These are phyloP conservation scores for Epinotia nisella DNA, from an alignment of 2,888 invertebrate species.

Conservation along the genomic window DNA sequence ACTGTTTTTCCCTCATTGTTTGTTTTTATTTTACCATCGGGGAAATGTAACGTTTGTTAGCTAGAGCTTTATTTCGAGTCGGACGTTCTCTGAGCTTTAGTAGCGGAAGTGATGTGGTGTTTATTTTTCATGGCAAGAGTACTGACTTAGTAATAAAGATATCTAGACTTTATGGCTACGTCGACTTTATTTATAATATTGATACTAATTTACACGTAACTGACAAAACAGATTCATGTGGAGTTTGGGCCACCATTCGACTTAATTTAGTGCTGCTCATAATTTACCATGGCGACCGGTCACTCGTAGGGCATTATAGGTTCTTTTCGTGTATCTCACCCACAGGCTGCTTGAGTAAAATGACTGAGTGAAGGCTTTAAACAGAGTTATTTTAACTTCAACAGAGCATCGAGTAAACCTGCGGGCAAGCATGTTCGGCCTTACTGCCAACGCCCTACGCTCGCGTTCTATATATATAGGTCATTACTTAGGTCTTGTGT, in stretches of 20 bases:
- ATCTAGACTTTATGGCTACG: background rate
- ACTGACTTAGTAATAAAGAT: background rate
- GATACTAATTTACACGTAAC: background rate
- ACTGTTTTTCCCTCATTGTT: constrained; percentile 44
- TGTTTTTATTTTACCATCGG: constrained; percentile 42
- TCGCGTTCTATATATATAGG: too few relatives aligned
- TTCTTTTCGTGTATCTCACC: too few relatives aligned
- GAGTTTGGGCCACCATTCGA: background rate
- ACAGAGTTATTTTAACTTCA: too few relatives aligned
- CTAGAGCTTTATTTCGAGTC: constrained; percentile 35
- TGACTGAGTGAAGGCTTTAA: too few relatives aligned
- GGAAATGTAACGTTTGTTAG: constrained; percentile 42
- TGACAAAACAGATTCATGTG: background rate
- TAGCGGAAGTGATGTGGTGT: constrained; percentile 10
- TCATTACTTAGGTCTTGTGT: too few relatives aligned
- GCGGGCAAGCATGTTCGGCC: too few relatives aligned
- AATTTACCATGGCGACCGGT: background rate
- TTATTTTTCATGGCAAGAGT: constrained; percentile 4
- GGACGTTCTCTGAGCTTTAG: constrained; percentile 21
- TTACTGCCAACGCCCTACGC: too few relatives aligned
- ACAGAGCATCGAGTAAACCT: too few relatives aligned
- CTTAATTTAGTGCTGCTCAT: too few relatives aligned
- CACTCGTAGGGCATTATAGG: too few relatives aligned
- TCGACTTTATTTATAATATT: background rate
- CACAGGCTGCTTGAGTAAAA: too few relatives aligned